These are phyloP conservation scores for Gopherus flavomarginatus DNA, from an alignment of 2,113 vertebrate genomes.

Conservation along the genomic window DNA sequence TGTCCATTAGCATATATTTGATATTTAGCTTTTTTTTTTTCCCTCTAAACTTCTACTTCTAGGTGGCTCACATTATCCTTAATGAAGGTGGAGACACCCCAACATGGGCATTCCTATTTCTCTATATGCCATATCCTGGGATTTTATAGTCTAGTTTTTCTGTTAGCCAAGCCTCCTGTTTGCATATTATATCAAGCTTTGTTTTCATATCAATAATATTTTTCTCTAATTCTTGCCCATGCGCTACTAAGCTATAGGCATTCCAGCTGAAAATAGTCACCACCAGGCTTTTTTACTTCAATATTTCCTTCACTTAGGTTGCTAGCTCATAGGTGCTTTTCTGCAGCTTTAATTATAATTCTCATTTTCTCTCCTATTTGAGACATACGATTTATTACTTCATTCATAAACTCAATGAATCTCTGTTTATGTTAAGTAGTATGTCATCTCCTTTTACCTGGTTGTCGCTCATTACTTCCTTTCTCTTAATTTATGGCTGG, in stretches of 20 bases:
- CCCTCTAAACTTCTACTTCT: not conserved
- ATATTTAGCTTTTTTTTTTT: not conserved
- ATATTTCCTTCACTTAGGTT: not conserved
- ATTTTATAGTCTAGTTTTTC: not conserved
- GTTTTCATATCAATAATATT: not conserved
- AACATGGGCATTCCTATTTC: not conserved
- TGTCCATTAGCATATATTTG: not conserved
- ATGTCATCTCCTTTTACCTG: not conserved
- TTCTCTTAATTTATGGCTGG: not conserved
- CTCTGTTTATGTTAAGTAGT: not conserved
- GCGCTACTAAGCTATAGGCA: not conserved
- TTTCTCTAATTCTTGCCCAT: not conserved
- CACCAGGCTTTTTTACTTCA: not conserved
- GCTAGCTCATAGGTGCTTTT: not conserved
- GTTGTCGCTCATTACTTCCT: not conserved
- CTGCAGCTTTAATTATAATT: not conserved
- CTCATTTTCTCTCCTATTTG: not conserved
- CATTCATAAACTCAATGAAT: not conserved
- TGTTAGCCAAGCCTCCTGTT: not conserved
- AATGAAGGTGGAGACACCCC: not conserved
- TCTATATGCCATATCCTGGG: not conserved
- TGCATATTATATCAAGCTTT: not conserved
- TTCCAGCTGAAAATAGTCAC: not conserved
- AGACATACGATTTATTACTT: not conserved
- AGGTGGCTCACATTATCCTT: not conserved